phyloP scores from a whole-genome alignment of 2,113 vertebrate species.

The Xenopus laevis region DNA sequence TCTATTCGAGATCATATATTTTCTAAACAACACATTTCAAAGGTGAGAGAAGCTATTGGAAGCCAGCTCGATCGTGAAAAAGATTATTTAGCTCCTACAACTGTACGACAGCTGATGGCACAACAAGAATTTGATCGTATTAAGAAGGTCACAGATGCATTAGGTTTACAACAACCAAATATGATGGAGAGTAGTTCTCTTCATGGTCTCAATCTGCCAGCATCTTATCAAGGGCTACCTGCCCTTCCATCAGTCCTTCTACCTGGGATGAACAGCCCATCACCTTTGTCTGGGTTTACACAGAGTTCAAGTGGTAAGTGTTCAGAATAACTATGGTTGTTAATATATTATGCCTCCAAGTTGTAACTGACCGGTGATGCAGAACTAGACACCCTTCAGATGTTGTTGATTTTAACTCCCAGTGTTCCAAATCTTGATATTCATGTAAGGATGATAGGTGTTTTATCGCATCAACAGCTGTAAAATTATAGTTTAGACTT shows the following conservation, averaged over 20 bases:
- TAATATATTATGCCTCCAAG: neutral
- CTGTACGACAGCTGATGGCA: constrained; percentile 97
- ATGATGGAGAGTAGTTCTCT: constrained; percentile 89
- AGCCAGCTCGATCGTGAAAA: constrained; percentile 98
- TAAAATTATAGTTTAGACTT: too few relatives aligned
- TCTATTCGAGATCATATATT: constrained; percentile 98
- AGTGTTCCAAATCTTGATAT: too few relatives aligned
- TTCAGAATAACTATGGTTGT: neutral
- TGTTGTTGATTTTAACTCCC: too few relatives aligned
- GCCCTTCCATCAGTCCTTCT: constrained; percentile 95
- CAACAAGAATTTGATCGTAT: constrained; percentile 97
- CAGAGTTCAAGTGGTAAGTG: constrained; percentile 96
- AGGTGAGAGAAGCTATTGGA: constrained; percentile 96
- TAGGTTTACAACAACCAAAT: constrained; percentile 87
- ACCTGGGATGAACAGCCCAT: constrained; percentile 95
- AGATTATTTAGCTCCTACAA: constrained; percentile 97
- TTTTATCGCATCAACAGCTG: too few relatives aligned
- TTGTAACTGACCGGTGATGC: too few relatives aligned
- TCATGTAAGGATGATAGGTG: too few relatives aligned
- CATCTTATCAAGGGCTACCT: constrained; percentile 92
- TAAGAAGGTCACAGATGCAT: constrained; percentile 92
- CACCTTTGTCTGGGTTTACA: constrained; percentile 95
- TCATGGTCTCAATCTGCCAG: constrained; percentile 90
- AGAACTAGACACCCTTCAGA: too few relatives aligned
- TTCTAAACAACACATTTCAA: constrained; percentile 95